Evolutionary conservation across 2,113 vertebrate species (phyloP).

Genomic region (Corythaixoides concolor): DNA sequence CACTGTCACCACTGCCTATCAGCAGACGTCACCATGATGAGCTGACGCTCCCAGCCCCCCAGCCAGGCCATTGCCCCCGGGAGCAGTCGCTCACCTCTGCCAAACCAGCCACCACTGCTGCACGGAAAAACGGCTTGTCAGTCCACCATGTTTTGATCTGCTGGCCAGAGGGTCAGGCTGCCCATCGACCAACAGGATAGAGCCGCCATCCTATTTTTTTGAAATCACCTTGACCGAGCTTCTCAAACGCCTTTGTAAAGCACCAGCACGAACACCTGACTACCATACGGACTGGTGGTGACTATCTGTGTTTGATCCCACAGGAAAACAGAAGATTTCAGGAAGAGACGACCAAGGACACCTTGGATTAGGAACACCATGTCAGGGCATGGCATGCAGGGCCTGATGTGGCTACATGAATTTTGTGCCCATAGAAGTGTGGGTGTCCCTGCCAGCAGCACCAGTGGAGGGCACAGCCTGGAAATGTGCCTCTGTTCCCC

Average conservation of each 20-base stretch:
- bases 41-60: neutral
- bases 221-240: neutral
- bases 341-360: neutral
- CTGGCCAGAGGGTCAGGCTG: neutral
- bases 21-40: neutral
- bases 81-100: neutral
- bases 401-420: neutral
- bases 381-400: neutral
- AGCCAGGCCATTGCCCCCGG: fast-evolving
- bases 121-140: neutral
- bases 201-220: neutral
- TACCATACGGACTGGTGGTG: neutral
- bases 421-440: neutral
- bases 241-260: neutral
- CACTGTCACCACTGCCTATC: neutral
- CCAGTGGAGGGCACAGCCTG: neutral
- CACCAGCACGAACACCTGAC: neutral
- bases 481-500: neutral
- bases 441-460: neutral
- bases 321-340: neutral
- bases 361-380: neutral
- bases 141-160: fast-evolving
- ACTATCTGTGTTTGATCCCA: neutral
- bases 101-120: neutral
- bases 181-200: neutral